Percentiles rank a stretch among this genome's conserved stretches.
Evolutionary conservation across 2,113 vertebrate genomes (phyloP).

Genomic region (Lagopus leucura): DNA sequence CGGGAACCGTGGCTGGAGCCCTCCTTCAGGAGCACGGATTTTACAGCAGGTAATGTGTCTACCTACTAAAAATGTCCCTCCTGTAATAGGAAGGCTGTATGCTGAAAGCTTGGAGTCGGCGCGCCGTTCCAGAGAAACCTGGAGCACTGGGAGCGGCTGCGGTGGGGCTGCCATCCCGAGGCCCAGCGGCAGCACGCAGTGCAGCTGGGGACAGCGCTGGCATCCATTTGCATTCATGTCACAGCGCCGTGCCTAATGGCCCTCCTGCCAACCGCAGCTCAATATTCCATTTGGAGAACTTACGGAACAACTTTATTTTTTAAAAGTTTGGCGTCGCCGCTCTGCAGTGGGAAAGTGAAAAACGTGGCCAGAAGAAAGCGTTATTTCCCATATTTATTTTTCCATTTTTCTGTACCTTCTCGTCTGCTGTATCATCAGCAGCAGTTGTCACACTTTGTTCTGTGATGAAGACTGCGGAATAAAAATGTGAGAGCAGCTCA

Average conservation of each 20-base stretch:
- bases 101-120: neutral
- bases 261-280: neutral
- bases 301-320: conserved; percentile 6
- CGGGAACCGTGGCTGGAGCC: neutral
- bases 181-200: neutral
- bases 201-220: neutral
- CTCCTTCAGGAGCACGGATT: neutral
- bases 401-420: neutral
- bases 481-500: neutral
- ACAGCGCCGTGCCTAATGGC: neutral
- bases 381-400: neutral
- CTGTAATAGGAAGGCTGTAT: neutral
- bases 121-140: neutral
- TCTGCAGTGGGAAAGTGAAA: conserved; percentile 10
- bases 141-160: neutral
- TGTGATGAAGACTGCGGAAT: neutral
- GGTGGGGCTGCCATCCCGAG: neutral
- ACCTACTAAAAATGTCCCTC: neutral
- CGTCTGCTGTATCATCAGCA: conserved; percentile 5
- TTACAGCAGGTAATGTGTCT: neutral
- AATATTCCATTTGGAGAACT: conserved; percentile 10
- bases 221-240: neutral
- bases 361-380: neutral
- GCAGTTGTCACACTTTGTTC: neutral
- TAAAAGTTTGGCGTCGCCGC: neutral